Conservation (phyloP, 2,113 vertebrate species). For the Cyphomyrus plagiostoma region DNA sequence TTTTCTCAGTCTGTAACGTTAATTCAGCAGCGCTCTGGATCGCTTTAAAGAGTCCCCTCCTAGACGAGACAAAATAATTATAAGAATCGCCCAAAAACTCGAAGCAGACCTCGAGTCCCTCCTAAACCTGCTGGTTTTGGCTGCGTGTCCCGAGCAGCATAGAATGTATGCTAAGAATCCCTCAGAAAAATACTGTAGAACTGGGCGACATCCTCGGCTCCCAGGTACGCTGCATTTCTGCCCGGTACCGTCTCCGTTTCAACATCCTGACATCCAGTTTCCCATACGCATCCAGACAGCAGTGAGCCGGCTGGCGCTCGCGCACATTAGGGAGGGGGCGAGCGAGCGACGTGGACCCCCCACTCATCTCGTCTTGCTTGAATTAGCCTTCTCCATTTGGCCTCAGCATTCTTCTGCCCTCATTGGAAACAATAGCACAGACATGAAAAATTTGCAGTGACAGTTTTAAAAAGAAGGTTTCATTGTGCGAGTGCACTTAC, state of each 20-base stretch:
- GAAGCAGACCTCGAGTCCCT: constrained; percentile 38
- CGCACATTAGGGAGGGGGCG: background rate
- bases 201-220: background rate
- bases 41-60: constrained; percentile 26
- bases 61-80: constrained; percentile 44
- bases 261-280: background rate
- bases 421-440: background rate
- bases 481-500: background rate
- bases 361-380: background rate
- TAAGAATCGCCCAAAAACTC: constrained; percentile 38
- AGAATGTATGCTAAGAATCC: constrained; percentile 17
- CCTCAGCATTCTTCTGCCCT: background rate
- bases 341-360: background rate
- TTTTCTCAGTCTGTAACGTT: constrained; percentile 35
- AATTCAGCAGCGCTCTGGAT: constrained; percentile 28
- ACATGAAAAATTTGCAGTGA: background rate
- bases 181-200: background rate
- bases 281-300: background rate
- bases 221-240: background rate
- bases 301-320: background rate
- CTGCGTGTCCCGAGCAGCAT: constrained; percentile 22
- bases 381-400: background rate
- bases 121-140: constrained; percentile 22
- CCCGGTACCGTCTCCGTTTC: background rate
- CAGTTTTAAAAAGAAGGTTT: constrained; percentile 9